phyloP scores from a whole-genome alignment of 2,113 vertebrate genomes.

The Dicerorhinus sumatrensis region DNA sequence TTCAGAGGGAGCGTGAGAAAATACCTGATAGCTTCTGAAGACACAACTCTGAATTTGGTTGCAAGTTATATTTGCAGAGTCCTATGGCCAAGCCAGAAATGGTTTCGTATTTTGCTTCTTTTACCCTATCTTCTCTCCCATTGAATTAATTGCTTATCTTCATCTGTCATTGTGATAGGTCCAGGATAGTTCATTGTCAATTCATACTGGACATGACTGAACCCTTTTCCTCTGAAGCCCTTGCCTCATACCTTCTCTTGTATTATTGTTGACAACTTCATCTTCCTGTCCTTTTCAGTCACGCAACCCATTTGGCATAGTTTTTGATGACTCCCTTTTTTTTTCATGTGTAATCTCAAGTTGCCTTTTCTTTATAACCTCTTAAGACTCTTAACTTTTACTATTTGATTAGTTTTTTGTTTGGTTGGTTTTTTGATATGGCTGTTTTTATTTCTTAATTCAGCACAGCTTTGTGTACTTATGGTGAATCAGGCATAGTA shows the following conservation, averaged over 20 bases:
- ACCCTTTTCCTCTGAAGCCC: neutral
- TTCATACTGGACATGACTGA: neutral
- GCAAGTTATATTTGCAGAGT: neutral
- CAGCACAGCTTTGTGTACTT: neutral
- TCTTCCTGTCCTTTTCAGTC: conserved; percentile 20
- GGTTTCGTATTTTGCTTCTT: neutral
- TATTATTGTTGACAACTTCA: neutral
- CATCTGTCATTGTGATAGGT: neutral
- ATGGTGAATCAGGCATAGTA: neutral
- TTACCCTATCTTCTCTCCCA: neutral
- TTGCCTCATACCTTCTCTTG: neutral
- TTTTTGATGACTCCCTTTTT: neutral
- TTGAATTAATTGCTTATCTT: conserved; percentile 6
- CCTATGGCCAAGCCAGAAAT: neutral
- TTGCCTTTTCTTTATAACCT: conserved; percentile 30
- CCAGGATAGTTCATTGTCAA: neutral
- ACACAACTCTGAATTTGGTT: neutral
- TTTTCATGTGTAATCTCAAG: neutral
- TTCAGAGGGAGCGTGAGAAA: neutral
- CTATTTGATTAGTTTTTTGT: neutral
- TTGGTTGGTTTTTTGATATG: neutral
- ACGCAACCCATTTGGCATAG: neutral
- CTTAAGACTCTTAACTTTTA: neutral
- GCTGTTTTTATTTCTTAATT: conserved; percentile 40
- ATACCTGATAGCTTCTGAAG: neutral